Evolutionary conservation across 2,113 vertebrate species (phyloP).

Genomic region (Dicerorhinus sumatrensis): DNA sequence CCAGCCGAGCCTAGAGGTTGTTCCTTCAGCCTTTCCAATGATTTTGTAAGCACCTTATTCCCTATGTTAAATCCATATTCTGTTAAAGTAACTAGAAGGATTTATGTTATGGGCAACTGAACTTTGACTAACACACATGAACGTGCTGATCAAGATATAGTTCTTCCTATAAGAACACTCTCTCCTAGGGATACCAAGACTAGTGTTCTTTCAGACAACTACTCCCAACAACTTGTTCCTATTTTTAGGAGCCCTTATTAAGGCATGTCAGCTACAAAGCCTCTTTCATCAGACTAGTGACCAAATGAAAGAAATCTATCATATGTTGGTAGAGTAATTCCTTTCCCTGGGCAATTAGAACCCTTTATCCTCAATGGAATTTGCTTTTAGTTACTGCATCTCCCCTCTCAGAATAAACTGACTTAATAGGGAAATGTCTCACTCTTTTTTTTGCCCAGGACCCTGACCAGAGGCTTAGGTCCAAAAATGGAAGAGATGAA

Average conservation of each 20-base stretch:
- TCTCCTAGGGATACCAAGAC: slow-evolving; percentile 12
- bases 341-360: slow-evolving; percentile 49
- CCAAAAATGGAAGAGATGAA: not conserved
- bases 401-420: slow-evolving; percentile 40
- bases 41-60: not conserved
- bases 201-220: slow-evolving; percentile 18
- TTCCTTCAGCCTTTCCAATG: not conserved
- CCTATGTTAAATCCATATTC: not conserved
- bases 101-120: slow-evolving; percentile 17
- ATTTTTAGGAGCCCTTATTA: slow-evolving; percentile 35
- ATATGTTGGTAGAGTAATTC: slow-evolving; percentile 1
- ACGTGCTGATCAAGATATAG: slow-evolving; percentile 4
- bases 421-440: not conserved
- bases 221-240: slow-evolving; percentile 11
- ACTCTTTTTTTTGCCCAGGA: not conserved
- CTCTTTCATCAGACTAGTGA: slow-evolving; percentile 3
- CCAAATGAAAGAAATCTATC: slow-evolving; percentile 6
- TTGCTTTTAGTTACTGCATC: slow-evolving; percentile 19
- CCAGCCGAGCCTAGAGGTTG: not conserved
- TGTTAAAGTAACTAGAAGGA: slow-evolving; percentile 17
- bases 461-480: not conserved
- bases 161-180: slow-evolving; percentile 16
- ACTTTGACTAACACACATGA: not conserved
- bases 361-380: slow-evolving; percentile 32
- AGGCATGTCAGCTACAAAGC: not conserved